Base-by-base conservation (phyloP, 2,113 vertebrate species). In the Poicephalus gulielmi region DNA sequence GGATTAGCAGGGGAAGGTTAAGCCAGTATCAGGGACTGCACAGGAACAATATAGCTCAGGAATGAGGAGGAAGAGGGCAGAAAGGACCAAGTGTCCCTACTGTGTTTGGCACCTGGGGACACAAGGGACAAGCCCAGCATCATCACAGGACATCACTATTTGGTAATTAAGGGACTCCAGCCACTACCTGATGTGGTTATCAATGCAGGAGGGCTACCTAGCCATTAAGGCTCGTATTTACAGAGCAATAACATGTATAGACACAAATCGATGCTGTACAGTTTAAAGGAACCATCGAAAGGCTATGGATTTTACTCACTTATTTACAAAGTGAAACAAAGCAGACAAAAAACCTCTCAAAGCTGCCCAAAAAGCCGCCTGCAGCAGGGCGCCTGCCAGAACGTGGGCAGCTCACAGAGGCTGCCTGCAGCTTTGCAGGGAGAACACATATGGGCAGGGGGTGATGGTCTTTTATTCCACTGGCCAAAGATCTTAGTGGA, bases 371-470 rank as follows among this genome's bases (percentile, higher is more conserved):
- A 80, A 66, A 82, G 79, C 92, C 41, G 85, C 75, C 70, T 39
- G 90, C 88, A 60, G 86, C 77, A 93, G 85, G 93, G 69, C 0
- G 53, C 59, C 71, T 86, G 82, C 81, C 10, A 9, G 92, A 94
- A 79, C 14, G 82, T 83, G 75, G 95, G 95, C 95, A 94, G 94
- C 78, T 83, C 20, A 76, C 2, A 2, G 41, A 73, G 83, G 77
- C 88, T 89, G 88, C 76, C 88, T 62, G 78, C 79, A 86, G 94
- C 88, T 96, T n/a, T 63, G 83, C 86, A 53, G 22, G 83, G 90
- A 96, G 94, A 90, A 90, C 89, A 86, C 86, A 87, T 68, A 92
- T 53, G 88, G 93, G 86, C 95, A 94, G 88, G 84, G 64, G 83
- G 90, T 78, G 90, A 93, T 79, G 77, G 92, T 85, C 91, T 91